Conservation (phyloP, 2,113 vertebrate species). For the Triplophysa dalaica region DNA sequence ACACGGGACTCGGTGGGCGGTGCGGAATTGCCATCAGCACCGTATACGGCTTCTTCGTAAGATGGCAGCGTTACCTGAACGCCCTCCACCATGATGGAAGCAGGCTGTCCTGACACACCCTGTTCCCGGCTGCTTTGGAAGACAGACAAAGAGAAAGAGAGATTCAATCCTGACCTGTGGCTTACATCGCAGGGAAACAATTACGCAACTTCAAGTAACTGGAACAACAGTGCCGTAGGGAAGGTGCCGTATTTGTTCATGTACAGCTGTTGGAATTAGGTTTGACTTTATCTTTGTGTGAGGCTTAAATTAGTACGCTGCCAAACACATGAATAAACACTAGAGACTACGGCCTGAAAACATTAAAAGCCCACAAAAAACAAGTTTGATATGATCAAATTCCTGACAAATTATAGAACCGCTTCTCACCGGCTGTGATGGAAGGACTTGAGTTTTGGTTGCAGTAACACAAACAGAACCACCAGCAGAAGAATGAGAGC, state of each 20-base stretch:
- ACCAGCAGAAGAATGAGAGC: constrained; percentile 92
- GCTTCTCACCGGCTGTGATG: constrained; percentile 89
- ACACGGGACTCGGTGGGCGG: constrained; percentile 80
- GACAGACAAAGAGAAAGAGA: background rate
- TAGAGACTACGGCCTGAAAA: background rate
- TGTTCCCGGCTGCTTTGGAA: constrained; percentile 83
- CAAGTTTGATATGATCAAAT: background rate
- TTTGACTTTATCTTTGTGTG: background rate
- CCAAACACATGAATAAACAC: background rate
- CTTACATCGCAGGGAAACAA: constrained; percentile 8
- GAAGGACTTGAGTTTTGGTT: constrained; percentile 98
- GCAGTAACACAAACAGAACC: constrained; percentile 94
- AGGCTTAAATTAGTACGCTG: no score
- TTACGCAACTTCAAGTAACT: constrained; percentile 25
- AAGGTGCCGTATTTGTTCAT: constrained; percentile 11
- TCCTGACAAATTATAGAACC: background rate
- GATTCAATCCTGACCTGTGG: constrained; percentile 15
- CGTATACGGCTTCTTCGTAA: constrained; percentile 97
- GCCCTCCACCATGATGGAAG: constrained; percentile 94
- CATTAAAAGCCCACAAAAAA: background rate
- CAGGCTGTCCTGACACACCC: constrained; percentile 87
- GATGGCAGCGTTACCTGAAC: constrained; percentile 94
- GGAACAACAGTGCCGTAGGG: background rate
- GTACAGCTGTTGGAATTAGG: constrained; percentile 15
- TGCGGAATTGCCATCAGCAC: constrained; percentile 75